Conservation (phyloP, 2,113 vertebrate genomes). For the Capreolus pygargus region DNA sequence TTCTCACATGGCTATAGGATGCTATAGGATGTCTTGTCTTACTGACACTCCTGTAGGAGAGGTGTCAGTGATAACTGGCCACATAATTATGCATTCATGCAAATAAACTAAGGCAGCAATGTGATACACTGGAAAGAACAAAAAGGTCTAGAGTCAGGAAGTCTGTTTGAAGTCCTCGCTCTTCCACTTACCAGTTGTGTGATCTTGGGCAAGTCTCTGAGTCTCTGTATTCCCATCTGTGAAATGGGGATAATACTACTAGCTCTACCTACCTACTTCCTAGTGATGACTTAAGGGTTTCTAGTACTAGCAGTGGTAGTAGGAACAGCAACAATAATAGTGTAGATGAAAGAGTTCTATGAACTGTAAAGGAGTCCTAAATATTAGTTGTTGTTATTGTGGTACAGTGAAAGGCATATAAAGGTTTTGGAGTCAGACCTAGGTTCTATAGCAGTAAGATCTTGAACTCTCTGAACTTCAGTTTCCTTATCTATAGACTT, state of each 20-base stretch:
- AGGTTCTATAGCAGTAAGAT: not conserved
- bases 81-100: not conserved
- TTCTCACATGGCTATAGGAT: not conserved
- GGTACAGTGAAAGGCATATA: not conserved
- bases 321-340: not conserved
- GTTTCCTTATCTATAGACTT: not conserved
- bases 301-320: not conserved
- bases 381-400: not conserved
- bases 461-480: not conserved
- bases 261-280: not conserved
- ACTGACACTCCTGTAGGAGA: conserved; percentile 11
- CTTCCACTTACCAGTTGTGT: conserved; percentile 33
- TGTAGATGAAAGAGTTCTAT: not conserved
- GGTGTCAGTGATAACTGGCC: not conserved
- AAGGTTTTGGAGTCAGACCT: not conserved
- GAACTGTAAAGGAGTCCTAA: not conserved
- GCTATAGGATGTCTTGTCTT: not conserved
- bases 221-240: conserved; percentile 9
- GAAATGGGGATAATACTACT: not conserved
- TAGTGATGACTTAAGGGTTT: not conserved
- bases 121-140: not conserved
- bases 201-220: conserved; percentile 38
- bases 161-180: not conserved
- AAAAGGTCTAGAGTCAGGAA: not conserved
- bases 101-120: conserved; percentile 2